Conservation (phyloP, 1,140 invertebrate species). For the Drepana arcuata region DNA sequence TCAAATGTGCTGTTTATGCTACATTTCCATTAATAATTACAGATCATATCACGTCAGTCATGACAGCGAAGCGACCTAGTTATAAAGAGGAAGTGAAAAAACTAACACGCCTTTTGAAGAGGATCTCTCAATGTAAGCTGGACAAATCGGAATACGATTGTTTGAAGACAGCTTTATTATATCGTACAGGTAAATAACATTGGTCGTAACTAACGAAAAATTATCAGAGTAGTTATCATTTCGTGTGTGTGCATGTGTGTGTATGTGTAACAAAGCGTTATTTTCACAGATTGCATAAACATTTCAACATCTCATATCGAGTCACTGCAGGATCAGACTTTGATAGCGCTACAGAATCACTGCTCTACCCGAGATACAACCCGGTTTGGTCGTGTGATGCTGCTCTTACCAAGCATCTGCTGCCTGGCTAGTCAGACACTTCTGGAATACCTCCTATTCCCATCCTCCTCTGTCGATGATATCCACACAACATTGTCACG, state of each 20-base stretch:
- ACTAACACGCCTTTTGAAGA: constrained; percentile 62
- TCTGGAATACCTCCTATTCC: constrained; percentile 41
- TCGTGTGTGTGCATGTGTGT: no score
- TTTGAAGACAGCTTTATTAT: constrained; percentile 85
- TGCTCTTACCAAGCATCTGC: constrained; percentile 77
- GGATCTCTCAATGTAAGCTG: constrained; percentile 76
- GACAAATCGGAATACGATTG: constrained; percentile 90
- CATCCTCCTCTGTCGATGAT: constrained; percentile 21
- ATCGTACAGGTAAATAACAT: constrained; percentile 79
- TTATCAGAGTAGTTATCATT: no score
- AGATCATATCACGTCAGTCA: constrained; percentile 54
- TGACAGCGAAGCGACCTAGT: constrained; percentile 66
- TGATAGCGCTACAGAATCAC: constrained; percentile 81
- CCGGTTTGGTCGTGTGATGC: constrained; percentile 80
- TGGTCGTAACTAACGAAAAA: no score
- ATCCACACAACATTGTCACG: constrained; percentile 29
- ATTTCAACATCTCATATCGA: constrained; percentile 77
- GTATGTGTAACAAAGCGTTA: neutral
- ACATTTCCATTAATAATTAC: constrained; percentile 6
- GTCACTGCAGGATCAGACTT: constrained; percentile 83
- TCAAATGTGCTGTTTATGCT: constrained; percentile 2
- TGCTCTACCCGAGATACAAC: constrained; percentile 71
- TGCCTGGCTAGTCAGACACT: constrained; percentile 71
- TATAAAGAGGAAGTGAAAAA: constrained; percentile 71
- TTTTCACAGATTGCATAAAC: constrained; percentile 75